Evolutionary conservation across 1,140 invertebrate genomes (phyloP).

Genomic region (Cotesia typhae): DNA sequence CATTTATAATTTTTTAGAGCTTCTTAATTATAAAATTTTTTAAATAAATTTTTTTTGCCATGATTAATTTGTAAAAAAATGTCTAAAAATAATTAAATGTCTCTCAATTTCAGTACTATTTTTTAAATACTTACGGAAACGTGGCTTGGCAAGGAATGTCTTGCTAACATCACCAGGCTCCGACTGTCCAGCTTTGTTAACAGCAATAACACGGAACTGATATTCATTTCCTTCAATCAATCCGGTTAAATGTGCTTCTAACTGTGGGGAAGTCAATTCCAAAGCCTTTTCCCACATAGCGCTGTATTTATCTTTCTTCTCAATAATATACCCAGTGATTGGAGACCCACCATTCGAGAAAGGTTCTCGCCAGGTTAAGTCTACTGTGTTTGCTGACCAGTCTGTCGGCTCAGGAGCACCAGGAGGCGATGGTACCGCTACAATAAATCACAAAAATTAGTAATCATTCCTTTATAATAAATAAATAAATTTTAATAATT

Average conservation of each 20-base stretch:
- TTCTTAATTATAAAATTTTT: no score
- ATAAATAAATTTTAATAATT: neutral
- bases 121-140: constrained; percentile 72
- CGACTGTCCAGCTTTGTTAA: constrained; percentile 93
- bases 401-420: constrained; percentile 87
- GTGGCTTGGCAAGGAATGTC: constrained; percentile 89
- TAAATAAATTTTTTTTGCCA: no score
- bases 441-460: constrained; percentile 43
- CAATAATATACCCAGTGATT: constrained; percentile 93
- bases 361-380: constrained; percentile 85
- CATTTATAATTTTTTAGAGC: no score
- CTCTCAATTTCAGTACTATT: no score
- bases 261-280: constrained; percentile 78
- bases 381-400: constrained; percentile 91
- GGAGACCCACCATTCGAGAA: constrained; percentile 89
- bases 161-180: constrained; percentile 88
- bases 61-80: neutral
- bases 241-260: constrained; percentile 81
- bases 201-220: constrained; percentile 96
- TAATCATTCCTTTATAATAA: neutral
- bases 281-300: constrained; percentile 90
- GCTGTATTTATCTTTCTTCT: constrained; percentile 97
- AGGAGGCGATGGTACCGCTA: constrained; percentile 82
- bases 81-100: neutral
- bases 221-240: constrained; percentile 97